A percentile compares a stretch with the other conserved stretches of the same genome.
Evolutionary conservation across 2,888 invertebrate genomes (phyloP).

Genomic region (Chouioia cunea): DNA sequence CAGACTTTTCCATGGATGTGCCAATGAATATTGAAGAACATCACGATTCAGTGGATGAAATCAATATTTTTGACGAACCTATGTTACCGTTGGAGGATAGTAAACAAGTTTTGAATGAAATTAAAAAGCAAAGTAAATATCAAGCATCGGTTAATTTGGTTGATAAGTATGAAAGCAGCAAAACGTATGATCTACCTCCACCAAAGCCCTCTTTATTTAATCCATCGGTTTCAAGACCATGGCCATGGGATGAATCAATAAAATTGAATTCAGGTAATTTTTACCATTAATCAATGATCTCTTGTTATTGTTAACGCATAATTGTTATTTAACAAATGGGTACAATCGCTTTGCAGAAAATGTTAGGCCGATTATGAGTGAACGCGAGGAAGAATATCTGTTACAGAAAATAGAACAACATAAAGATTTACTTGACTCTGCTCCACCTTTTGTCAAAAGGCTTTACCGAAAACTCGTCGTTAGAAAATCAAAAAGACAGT

Average conservation of each 20-base stretch:
- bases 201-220: conserved; percentile 63
- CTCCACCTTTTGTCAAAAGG: conserved; percentile 66
- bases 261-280: conserved; percentile 40
- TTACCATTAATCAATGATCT: background rate
- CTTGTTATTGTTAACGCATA: too few species aligned
- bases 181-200: conserved; percentile 53
- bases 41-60: conserved; percentile 2
- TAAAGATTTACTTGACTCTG: conserved; percentile 55
- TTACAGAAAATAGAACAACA: conserved; percentile 61
- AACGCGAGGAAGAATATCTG: conserved; percentile 70
- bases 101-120: conserved; percentile 41
- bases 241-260: conserved; percentile 68
- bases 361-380: conserved; percentile 65
- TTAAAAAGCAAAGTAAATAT: conserved; percentile 64
- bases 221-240: conserved; percentile 62
- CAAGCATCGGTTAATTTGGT: conserved; percentile 43
- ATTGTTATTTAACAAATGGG: background rate
- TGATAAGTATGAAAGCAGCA: conserved; percentile 49
- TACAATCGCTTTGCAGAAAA: conserved; percentile 51
- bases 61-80: conserved; percentile 12
- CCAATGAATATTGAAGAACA: conserved; percentile 9
- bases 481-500: conserved; percentile 72
- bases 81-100: conserved; percentile 13
- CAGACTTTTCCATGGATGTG: conserved; percentile 19
- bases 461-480: conserved; percentile 74